These are phyloP conservation scores for Panagrolaimus sp. DNA, from an alignment of 1,140 invertebrate genomes.

Conservation along the genomic window DNA sequence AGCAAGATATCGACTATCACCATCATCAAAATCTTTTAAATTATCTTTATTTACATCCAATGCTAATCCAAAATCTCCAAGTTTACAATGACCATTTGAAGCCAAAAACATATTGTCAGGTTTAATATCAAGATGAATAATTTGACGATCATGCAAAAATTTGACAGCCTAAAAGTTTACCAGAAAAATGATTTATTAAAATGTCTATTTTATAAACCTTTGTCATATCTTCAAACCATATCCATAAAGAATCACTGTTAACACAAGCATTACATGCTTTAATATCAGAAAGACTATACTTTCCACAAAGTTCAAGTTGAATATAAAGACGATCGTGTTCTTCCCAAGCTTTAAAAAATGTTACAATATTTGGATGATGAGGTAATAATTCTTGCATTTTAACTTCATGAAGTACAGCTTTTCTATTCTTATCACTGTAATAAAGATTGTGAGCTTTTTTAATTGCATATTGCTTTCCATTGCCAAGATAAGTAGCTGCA, in stretches of 20 bases:
- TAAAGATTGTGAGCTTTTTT: constrained; percentile 1
- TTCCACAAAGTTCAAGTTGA: constrained; percentile 70
- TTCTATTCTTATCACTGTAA: neutral
- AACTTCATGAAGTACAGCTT: neutral
- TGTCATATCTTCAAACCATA: neutral
- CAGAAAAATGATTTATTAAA: neutral
- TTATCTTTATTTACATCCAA: constrained; percentile 65
- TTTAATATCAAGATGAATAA: constrained; percentile 72
- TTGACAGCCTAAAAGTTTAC: constrained; percentile 65
- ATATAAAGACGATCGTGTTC: constrained; percentile 69
- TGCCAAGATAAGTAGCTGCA: neutral
- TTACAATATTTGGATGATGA: constrained; percentile 68
- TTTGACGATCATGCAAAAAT: constrained; percentile 66
- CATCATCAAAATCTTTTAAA: constrained; percentile 62
- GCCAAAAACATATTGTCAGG: constrained; percentile 69
- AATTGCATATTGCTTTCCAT: neutral
- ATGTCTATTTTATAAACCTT: neutral
- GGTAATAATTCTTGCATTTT: constrained; percentile 60
- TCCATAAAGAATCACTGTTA: neutral
- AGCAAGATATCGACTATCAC: constrained; percentile 71
- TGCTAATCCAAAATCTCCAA: constrained; percentile 71
- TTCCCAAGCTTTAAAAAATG: constrained; percentile 71
- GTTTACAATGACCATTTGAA: constrained; percentile 65
- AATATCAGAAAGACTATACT: constrained; percentile 13
- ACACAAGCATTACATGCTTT: neutral